Percentiles rank a stretch among this genome's conserved stretches.
phyloP scores from a whole-genome alignment of 2,888 invertebrate genomes.

The Kryphioiulus occultus region DNA sequence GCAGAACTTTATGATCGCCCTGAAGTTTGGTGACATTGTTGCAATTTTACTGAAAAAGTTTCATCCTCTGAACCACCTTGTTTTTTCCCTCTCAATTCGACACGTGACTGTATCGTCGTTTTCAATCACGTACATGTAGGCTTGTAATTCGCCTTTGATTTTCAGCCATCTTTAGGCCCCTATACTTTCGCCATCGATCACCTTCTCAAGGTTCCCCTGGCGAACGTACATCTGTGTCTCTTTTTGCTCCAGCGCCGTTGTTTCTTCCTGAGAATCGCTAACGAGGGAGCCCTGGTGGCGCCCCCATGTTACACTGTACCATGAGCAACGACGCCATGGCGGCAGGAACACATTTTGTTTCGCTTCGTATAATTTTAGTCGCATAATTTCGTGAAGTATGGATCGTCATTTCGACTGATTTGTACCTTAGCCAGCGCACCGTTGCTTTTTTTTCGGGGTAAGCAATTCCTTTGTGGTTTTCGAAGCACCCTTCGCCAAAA shows the following conservation, averaged over 20 bases:
- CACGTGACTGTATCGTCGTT: neutral
- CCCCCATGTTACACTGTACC: too few relatives aligned
- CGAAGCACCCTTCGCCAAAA: neutral
- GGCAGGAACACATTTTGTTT: slow-evolving; percentile 1
- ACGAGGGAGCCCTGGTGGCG: slow-evolving; percentile 16
- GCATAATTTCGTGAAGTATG: neutral
- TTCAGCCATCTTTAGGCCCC: slow-evolving; percentile 26
- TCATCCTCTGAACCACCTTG: neutral
- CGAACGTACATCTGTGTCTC: neutral
- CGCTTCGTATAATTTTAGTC: slow-evolving; percentile 6
- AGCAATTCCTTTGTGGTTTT: neutral
- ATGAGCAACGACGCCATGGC: neutral
- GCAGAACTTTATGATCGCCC: neutral
- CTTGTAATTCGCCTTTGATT: neutral
- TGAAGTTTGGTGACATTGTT: too few relatives aligned
- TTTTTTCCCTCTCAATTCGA: neutral
- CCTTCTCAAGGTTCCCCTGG: slow-evolving; percentile 20
- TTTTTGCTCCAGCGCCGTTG: neutral
- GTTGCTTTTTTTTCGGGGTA: neutral
- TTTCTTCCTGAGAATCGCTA: slow-evolving; percentile 26
- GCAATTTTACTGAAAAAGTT: neutral
- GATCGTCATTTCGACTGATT: neutral
- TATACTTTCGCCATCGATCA: slow-evolving; percentile 20
- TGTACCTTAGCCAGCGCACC: neutral
- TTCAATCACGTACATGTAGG: slow-evolving; percentile 8